Percentiles rank a stretch among this genome's conserved stretches.
phyloP scores from a whole-genome alignment of 1,140 invertebrate genomes.

The Drosophila watanabei region DNA sequence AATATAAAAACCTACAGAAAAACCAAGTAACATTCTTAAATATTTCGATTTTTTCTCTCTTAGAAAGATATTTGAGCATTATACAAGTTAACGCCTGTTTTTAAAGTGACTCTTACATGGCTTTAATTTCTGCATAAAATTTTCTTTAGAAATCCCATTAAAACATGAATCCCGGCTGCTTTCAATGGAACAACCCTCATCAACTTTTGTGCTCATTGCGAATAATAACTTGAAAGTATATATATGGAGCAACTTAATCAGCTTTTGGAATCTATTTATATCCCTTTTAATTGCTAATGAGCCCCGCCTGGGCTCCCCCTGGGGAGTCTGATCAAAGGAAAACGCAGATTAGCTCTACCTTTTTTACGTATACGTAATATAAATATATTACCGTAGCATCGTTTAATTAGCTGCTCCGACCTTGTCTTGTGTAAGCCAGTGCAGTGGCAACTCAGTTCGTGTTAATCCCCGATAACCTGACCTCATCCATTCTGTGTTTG shows the following conservation, averaged over 20 bases:
- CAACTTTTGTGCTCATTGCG: background rate
- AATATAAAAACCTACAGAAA: background rate
- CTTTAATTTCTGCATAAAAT: background rate
- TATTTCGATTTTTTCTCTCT: background rate
- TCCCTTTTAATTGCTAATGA: slow-evolving; percentile 39
- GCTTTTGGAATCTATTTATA: slow-evolving; percentile 27
- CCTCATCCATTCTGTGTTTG: slow-evolving; percentile 20
- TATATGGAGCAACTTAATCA: slow-evolving; percentile 1
- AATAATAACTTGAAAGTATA: slow-evolving; percentile 5
- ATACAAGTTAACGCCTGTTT: background rate
- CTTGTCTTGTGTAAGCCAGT: slow-evolving; percentile 21
- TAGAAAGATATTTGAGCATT: background rate
- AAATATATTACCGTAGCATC: slow-evolving; percentile 29
- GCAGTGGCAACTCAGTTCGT: slow-evolving; percentile 10
- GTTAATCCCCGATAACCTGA: slow-evolving; percentile 24
- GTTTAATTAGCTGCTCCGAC: slow-evolving; percentile 38
- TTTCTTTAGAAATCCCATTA: background rate
- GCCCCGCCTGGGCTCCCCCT: background rate
- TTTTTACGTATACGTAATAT: slow-evolving; percentile 16
- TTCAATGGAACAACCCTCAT: slow-evolving; percentile 2
- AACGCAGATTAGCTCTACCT: slow-evolving; percentile 32
- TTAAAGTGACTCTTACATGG: background rate
- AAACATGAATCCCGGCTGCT: background rate
- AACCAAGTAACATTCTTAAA: background rate
- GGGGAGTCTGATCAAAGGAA: slow-evolving; percentile 20